These are phyloP conservation scores for Diachasma alloeum DNA, from an alignment of 1,140 invertebrate genomes.

Conservation along the genomic window DNA sequence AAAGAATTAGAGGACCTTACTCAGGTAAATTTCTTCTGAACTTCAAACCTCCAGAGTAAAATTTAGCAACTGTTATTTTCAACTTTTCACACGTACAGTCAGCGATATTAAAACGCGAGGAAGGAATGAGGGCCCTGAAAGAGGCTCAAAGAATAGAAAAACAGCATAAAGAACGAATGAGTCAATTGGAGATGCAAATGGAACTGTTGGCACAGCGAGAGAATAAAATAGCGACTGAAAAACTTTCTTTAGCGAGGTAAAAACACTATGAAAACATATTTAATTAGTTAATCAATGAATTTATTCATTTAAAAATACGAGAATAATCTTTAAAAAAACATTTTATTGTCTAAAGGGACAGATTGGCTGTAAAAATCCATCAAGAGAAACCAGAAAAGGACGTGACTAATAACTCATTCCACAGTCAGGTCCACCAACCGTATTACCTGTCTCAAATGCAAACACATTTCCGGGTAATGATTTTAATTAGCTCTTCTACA, in stretches of 20 bases:
- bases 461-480: conserved; percentile 45
- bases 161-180: conserved; percentile 50
- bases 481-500: not conserved
- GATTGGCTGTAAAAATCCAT: conserved; percentile 41
- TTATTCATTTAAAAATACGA: conserved; percentile 13
- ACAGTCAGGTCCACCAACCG: conserved; percentile 25
- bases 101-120: conserved; percentile 51
- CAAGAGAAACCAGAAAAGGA: conserved; percentile 51
- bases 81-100: conserved; percentile 31
- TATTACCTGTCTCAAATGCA: conserved; percentile 26
- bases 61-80: not conserved
- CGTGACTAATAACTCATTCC: conserved; percentile 25
- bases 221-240: conserved; percentile 49
- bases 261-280: not conserved
- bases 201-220: conserved; percentile 51
- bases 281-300: not conserved
- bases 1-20: conserved; percentile 57
- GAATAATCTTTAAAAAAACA: not conserved
- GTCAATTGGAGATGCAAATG: conserved; percentile 48
- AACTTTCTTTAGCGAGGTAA: conserved; percentile 53
- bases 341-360: conserved; percentile 42
- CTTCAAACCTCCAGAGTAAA: too few relatives aligned
- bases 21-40: conserved; percentile 36
- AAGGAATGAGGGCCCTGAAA: conserved; percentile 52
- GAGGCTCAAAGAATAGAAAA: conserved; percentile 52